Conservation (phyloP, 2,888 invertebrate species). For the Nasonia oneida region DNA sequence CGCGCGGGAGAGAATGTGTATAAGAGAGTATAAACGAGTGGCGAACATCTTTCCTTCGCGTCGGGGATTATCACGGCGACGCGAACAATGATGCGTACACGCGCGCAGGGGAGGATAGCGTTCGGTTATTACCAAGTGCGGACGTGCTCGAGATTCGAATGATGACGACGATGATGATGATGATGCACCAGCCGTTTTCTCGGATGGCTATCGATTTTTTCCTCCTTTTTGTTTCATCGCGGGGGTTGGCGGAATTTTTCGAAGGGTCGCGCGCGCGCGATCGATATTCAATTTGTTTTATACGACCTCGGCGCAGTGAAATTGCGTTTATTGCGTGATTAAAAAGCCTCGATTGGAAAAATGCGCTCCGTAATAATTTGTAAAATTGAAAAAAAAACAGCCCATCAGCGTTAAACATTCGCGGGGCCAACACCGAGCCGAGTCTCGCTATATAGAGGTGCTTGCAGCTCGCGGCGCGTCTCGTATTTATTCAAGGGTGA, state of each 20-base stretch:
- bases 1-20: neutral
- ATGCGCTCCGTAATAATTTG: neutral
- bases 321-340: neutral
- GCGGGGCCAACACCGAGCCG: no score
- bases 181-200: neutral
- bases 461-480: neutral
- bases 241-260: neutral
- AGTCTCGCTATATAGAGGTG: neutral
- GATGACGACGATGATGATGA: neutral
- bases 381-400: neutral
- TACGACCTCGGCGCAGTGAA: neutral
- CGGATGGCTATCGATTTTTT: neutral
- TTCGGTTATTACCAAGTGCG: constrained; percentile 34
- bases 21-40: constrained; percentile 19
- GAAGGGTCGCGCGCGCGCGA: neutral
- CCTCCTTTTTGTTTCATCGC: neutral
- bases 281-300: constrained; percentile 9
- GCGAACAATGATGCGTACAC: neutral
- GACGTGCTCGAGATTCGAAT: constrained; percentile 15
- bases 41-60: neutral
- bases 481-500: constrained; percentile 52
- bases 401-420: constrained; percentile 37
- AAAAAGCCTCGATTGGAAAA: neutral
- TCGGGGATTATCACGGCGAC: constrained; percentile 39
- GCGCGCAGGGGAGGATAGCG: neutral